These are phyloP conservation scores for Urocyon cinereoargenteus DNA, from an alignment of 2,797 vertebrate species.

Conservation along the genomic window DNA sequence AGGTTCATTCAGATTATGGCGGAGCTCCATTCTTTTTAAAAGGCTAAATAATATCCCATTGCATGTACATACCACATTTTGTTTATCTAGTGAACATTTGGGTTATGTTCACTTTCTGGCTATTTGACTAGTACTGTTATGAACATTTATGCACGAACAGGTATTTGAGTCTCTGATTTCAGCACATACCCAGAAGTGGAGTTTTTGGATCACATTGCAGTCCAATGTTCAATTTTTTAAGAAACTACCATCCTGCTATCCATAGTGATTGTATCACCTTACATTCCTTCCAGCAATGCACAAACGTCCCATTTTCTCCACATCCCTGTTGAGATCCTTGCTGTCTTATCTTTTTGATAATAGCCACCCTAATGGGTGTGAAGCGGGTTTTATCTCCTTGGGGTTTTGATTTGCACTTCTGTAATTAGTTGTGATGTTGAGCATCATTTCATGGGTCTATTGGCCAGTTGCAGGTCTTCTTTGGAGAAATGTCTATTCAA, in stretches of 20 bases:
- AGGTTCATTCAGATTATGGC: background rate
- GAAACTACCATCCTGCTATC: background rate
- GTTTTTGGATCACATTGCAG: background rate
- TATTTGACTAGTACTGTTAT: background rate
- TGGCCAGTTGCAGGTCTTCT: background rate
- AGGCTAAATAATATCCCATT: background rate
- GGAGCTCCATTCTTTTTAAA: background rate
- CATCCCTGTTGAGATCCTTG: background rate
- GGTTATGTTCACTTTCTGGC: background rate
- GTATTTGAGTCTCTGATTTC: background rate
- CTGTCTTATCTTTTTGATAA: background rate
- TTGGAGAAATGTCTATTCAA: background rate
- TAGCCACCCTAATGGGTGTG: background rate
- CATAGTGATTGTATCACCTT: background rate
- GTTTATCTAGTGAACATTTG: background rate
- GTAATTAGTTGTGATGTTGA: background rate
- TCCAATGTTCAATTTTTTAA: background rate
- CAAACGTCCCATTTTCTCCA: background rate
- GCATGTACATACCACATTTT: background rate
- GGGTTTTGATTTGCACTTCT: constrained; percentile 1
- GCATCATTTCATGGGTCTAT: background rate
- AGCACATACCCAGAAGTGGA: background rate
- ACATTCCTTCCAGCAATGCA: background rate
- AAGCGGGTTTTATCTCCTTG: background rate
- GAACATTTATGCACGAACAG: background rate